Conservation (phyloP, 2,888 invertebrate species). For the Drosophila neotestacea region DNA sequence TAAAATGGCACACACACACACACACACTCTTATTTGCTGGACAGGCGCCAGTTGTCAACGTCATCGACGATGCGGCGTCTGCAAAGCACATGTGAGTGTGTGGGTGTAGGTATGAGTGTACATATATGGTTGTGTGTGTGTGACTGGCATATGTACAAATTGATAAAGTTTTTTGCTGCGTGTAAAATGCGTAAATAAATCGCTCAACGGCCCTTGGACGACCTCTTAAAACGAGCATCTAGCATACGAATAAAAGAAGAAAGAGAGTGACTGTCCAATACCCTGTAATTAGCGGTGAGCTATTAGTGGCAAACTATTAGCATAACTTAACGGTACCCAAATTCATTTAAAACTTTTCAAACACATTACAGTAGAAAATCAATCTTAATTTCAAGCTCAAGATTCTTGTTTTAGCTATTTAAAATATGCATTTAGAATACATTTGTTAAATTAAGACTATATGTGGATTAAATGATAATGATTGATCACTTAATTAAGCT, state of each 20-base stretch:
- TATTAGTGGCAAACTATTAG: no score
- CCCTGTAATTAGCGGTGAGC: background rate
- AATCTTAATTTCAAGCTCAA: no score
- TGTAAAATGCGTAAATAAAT: constrained; percentile 66
- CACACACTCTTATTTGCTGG: constrained; percentile 14
- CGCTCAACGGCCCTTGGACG: constrained; percentile 40
- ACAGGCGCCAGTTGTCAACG: constrained; percentile 28
- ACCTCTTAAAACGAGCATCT: constrained; percentile 24
- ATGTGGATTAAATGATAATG: no score
- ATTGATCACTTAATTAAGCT: no score
- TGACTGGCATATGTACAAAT: constrained; percentile 55
- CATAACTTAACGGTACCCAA: no score
- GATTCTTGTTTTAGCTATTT: no score
- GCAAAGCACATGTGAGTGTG: constrained; percentile 12
- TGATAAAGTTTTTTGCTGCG: constrained; percentile 60
- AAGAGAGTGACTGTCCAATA: background rate
- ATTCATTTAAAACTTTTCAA: no score
- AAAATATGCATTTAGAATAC: no score
- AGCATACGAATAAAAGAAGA: background rate
- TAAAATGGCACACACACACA: constrained; percentile 1
- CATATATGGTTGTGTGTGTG: constrained; percentile 7
- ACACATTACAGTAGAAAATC: no score
- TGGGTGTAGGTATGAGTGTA: background rate
- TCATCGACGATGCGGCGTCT: constrained; percentile 35
- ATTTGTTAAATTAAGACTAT: no score